phyloP scores from a whole-genome alignment of 2,797 vertebrate genomes.

The Discoglossus pictus region DNA sequence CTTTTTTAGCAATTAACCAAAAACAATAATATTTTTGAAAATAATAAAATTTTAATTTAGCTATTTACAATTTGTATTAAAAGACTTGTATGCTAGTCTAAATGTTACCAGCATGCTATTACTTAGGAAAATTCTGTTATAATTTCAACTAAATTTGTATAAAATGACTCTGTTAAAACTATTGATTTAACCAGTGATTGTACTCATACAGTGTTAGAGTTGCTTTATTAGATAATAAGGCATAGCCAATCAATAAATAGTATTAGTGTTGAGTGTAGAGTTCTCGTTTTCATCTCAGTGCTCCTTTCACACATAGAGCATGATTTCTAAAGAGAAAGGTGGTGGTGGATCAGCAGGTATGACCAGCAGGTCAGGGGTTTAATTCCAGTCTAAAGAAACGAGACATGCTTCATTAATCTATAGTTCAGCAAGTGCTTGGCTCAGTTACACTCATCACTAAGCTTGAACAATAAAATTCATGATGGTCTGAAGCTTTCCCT shows the following conservation, averaged over 20 bases:
- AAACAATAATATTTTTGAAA: slow-evolving; percentile 52
- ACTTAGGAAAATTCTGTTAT: neutral
- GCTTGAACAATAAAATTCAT: slow-evolving; percentile 1
- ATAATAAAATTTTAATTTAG: neutral
- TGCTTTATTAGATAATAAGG: slow-evolving; percentile 14
- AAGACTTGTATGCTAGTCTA: neutral
- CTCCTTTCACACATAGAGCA: neutral
- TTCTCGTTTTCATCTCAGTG: neutral
- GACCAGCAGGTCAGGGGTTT: neutral
- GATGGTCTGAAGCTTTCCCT: neutral
- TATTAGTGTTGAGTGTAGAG: slow-evolving; percentile 8
- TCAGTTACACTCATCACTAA: slow-evolving; percentile 3
- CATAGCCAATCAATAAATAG: slow-evolving; percentile 16
- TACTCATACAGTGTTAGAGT: neutral
- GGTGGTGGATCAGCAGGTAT: neutral
- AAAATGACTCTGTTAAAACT: neutral
- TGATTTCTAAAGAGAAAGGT: slow-evolving; percentile 1
- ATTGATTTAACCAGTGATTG: neutral
- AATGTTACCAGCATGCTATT: neutral
- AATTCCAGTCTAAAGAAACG: slow-evolving; percentile 6
- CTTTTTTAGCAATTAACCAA: slow-evolving; percentile 65
- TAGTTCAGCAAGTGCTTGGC: neutral
- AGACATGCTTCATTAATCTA: slow-evolving; percentile 7
- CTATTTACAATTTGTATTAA: neutral
- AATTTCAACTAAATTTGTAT: neutral